Evolutionary conservation across 2,888 invertebrate species (phyloP).

Genomic region (Pterostichus niger): DNA sequence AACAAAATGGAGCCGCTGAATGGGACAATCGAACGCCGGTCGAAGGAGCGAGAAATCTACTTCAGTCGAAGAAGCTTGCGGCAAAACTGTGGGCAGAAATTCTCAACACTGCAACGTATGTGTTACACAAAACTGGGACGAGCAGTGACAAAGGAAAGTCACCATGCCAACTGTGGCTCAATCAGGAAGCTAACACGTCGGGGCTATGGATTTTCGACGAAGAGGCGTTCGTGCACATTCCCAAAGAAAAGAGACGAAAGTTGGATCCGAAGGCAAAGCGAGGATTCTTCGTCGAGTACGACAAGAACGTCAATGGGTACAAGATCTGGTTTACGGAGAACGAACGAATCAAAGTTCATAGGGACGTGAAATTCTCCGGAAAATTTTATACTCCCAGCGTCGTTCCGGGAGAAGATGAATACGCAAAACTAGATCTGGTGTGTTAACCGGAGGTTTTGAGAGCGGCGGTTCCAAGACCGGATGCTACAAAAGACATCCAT

Average conservation of each 20-base stretch:
- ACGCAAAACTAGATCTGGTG: conserved; percentile 12
- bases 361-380: conserved; percentile 65
- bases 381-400: background rate
- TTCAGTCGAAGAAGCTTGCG: conserved; percentile 69
- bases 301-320: conserved; percentile 69
- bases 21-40: conserved; percentile 73
- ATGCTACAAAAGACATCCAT: no score
- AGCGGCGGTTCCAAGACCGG: background rate
- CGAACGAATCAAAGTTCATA: conserved; percentile 66
- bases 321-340: conserved; percentile 68
- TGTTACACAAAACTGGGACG: background rate
- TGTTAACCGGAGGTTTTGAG: conserved; percentile 3
- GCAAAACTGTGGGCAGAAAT: conserved; percentile 72
- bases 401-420: background rate
- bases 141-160: conserved; percentile 69
- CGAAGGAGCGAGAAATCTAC: conserved; percentile 71
- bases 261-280: conserved; percentile 72
- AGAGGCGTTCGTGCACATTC: conserved; percentile 72
- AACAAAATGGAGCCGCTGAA: conserved; percentile 74
- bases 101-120: conserved; percentile 9
- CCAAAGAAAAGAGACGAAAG: conserved; percentile 72
- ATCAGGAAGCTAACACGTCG: conserved; percentile 72
- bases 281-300: conserved; percentile 70
- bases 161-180: conserved; percentile 73
- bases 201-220: conserved; percentile 74